Conservation (phyloP, 1,140 invertebrate genomes). For the Apis cerana region DNA sequence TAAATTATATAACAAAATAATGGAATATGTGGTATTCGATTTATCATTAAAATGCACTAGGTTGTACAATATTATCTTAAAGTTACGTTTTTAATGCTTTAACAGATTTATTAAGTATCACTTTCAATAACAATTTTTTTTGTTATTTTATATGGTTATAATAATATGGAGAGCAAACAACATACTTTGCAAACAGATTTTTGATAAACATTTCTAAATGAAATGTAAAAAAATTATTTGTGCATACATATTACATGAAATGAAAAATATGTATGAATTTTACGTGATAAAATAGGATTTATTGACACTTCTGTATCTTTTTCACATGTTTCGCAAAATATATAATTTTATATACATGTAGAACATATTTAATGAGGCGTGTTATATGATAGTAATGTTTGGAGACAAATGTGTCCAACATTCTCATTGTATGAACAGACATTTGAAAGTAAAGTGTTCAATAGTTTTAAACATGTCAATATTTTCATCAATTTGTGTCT, state of each 20-base stretch:
- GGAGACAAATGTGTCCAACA: not conserved
- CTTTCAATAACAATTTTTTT: not conserved
- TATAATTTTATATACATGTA: slow-evolving; percentile 42
- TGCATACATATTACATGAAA: not conserved
- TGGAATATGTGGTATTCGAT: not conserved
- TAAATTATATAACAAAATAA: not conserved
- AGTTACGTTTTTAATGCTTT: slow-evolving; percentile 23
- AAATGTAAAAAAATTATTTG: slow-evolving; percentile 21
- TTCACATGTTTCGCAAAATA: slow-evolving; percentile 19
- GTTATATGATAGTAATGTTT: slow-evolving; percentile 19
- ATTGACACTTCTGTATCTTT: slow-evolving; percentile 29
- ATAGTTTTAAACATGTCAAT: slow-evolving; percentile 27
- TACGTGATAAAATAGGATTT: slow-evolving; percentile 6
- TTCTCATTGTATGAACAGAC: slow-evolving; percentile 24
- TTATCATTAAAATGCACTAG: slow-evolving; percentile 1
- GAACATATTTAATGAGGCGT: slow-evolving; percentile 6
- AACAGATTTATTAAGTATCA: not conserved
- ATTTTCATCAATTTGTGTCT: slow-evolving; percentile 10
- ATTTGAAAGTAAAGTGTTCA: slow-evolving; percentile 22
- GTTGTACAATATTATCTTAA: slow-evolving; percentile 14
- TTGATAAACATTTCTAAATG: not conserved
- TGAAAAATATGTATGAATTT: slow-evolving; percentile 14
- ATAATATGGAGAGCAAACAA: slow-evolving; percentile 19
- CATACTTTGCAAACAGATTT: not conserved
- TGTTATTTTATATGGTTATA: not conserved